Percentiles rank a stretch among this genome's conserved stretches.
These are phyloP conservation scores for Fopius arisanus DNA, from an alignment of 1,140 invertebrate species.

Conservation along the genomic window DNA sequence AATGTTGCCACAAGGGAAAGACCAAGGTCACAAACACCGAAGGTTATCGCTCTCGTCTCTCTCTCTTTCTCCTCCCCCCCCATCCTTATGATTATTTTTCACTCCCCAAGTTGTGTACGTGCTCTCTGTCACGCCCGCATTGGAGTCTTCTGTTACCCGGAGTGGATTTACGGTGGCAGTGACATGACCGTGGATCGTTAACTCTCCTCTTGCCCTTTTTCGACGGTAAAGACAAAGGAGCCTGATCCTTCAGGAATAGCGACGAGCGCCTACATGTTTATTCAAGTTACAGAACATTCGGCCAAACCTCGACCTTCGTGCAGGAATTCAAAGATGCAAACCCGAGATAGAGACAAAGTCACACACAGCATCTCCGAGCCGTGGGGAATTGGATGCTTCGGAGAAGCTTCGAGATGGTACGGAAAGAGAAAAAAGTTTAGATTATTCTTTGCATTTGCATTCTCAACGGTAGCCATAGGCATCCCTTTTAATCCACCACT, in stretches of 20 bases:
- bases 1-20: constrained; percentile 31
- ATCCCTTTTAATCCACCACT: not conserved
- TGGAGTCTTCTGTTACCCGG: constrained; percentile 16
- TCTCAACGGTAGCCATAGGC: not conserved
- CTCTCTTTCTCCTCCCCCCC: constrained; percentile 27
- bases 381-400: not conserved
- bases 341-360: constrained; percentile 38
- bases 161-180: constrained; percentile 39
- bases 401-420: not conserved
- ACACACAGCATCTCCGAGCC: not conserved
- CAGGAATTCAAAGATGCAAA: constrained; percentile 50
- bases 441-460: not conserved
- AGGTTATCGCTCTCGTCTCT: constrained; percentile 57
- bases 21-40: constrained; percentile 57
- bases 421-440: not conserved
- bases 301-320: constrained; percentile 42
- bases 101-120: constrained; percentile 3
- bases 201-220: not conserved
- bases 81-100: not conserved
- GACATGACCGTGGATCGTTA: constrained; percentile 21
- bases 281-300: constrained; percentile 2
- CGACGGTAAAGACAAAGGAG: constrained; percentile 7
- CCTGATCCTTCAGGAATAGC: constrained; percentile 26
- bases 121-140: constrained; percentile 19
- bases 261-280: not conserved